phyloP scores from a whole-genome alignment of 1,140 invertebrate genomes.

The Camponotus vicinus region DNA sequence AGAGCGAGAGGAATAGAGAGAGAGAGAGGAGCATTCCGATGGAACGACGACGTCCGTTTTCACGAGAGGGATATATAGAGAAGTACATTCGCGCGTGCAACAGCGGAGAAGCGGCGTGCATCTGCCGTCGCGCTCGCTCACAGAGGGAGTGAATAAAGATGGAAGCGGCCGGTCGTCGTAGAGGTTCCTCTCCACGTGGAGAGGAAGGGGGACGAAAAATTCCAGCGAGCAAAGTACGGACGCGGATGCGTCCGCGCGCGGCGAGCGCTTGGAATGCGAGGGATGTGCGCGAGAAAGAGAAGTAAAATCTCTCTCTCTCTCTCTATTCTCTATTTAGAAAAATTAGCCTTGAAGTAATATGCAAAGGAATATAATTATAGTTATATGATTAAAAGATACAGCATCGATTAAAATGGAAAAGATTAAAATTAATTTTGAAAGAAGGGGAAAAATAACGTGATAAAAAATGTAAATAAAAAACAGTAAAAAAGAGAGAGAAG shows the following conservation, averaged over 20 bases:
- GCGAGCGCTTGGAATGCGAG: background rate
- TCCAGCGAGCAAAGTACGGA: conserved; percentile 27
- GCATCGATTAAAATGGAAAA: background rate
- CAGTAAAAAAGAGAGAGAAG: background rate
- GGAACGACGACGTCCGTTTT: conserved; percentile 56
- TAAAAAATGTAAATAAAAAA: background rate
- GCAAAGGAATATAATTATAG: background rate
- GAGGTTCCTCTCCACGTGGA: conserved; percentile 1
- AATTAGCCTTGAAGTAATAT: background rate
- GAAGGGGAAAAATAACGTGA: background rate
- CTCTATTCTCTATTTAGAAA: background rate
- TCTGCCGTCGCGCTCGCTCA: conserved; percentile 38
- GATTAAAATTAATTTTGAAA: no score
- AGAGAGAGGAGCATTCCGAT: conserved; percentile 48
- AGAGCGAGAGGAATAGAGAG: conserved; percentile 10
- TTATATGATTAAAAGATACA: background rate
- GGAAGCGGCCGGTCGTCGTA: conserved; percentile 35
- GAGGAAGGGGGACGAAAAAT: conserved; percentile 49
- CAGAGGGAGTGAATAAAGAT: conserved; percentile 37
- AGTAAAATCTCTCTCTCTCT: background rate
- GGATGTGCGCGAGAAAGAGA: background rate
- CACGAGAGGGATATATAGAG: conserved; percentile 45
- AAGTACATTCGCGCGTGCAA: conserved; percentile 28
- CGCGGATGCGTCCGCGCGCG: conserved; percentile 15
- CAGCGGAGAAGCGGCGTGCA: conserved; percentile 41